A percentile compares a stretch with the other conserved stretches of the same genome.
These are phyloP conservation scores for Lethrus apterus DNA, from an alignment of 1,140 invertebrate species.

Conservation along the genomic window DNA sequence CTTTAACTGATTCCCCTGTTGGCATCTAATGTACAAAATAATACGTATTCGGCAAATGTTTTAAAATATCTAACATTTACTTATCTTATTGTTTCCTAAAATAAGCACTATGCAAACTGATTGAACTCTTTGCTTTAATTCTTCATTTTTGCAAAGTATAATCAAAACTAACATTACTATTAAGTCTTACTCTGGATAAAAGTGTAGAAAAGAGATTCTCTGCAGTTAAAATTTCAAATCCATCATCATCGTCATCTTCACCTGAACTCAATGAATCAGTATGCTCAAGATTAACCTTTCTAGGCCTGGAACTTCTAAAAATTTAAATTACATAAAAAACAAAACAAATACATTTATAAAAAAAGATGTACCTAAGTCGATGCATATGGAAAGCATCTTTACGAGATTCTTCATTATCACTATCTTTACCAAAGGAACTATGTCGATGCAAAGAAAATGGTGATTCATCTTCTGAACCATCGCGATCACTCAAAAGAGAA, in stretches of 20 bases:
- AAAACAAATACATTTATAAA: slow-evolving; percentile 5
- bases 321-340: slow-evolving; percentile 13
- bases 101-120: no score
- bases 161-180: neutral
- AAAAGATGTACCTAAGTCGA: slow-evolving; percentile 51
- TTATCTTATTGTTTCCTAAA: no score
- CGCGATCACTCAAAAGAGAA: slow-evolving; percentile 58
- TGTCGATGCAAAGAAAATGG: slow-evolving; percentile 42
- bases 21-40: no score
- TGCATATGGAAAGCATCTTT: slow-evolving; percentile 61
- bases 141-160: no score
- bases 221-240: slow-evolving; percentile 81
- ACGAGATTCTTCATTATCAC: slow-evolving; percentile 43
- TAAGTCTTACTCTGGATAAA: slow-evolving; percentile 64
- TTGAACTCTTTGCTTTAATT: no score
- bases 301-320: slow-evolving; percentile 61
- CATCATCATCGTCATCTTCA: slow-evolving; percentile 82
- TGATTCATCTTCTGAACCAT: slow-evolving; percentile 63
- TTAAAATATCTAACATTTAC: no score
- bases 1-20: no score
- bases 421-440: slow-evolving; percentile 45
- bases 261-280: slow-evolving; percentile 79
- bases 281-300: slow-evolving; percentile 56
- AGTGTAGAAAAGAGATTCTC: slow-evolving; percentile 85
- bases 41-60: no score